A percentile compares a stretch with the other conserved stretches of the same genome.
Conservation (phyloP, 1,140 invertebrate genomes). For the Diorhabda sublineata region DNA sequence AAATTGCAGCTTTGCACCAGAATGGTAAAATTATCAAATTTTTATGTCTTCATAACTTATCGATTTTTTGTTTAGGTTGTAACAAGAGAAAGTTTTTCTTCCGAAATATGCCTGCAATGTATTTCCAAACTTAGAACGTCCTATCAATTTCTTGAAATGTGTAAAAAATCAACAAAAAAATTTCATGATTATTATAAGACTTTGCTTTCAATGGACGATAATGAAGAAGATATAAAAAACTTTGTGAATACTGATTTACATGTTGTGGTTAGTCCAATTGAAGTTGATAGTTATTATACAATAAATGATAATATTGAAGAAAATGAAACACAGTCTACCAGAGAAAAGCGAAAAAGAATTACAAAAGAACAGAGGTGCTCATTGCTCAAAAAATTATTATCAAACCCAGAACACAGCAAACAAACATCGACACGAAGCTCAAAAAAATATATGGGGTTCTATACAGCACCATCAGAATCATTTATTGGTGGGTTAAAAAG, state of each 20-base stretch:
- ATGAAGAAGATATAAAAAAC: slow-evolving; percentile 25
- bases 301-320: slow-evolving; percentile 12
- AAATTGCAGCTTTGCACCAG: slow-evolving; percentile 41
- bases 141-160: slow-evolving; percentile 44
- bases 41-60: slow-evolving; percentile 37
- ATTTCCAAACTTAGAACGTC: slow-evolving; percentile 41
- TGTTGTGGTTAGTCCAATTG: slow-evolving; percentile 30
- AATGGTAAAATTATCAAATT: slow-evolving; percentile 39
- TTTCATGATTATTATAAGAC: slow-evolving; percentile 40
- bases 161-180: slow-evolving; percentile 41
- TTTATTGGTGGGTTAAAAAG: slow-evolving; percentile 34
- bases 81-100: slow-evolving; percentile 36
- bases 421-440: slow-evolving; percentile 17
- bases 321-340: not conserved
- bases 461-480: not conserved
- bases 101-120: slow-evolving; percentile 40
- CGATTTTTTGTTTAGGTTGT: slow-evolving; percentile 43
- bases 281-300: slow-evolving; percentile 7
- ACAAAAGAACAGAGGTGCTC: slow-evolving; percentile 41
- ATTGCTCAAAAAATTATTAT: slow-evolving; percentile 38
- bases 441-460: slow-evolving; percentile 9
- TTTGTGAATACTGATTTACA: slow-evolving; percentile 39
- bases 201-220: slow-evolving; percentile 29
- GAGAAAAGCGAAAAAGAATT: slow-evolving; percentile 35
- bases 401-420: slow-evolving; percentile 29